Evolutionary conservation across 2,113 vertebrate genomes (phyloP).

Genomic region (Alectura lathami): DNA sequence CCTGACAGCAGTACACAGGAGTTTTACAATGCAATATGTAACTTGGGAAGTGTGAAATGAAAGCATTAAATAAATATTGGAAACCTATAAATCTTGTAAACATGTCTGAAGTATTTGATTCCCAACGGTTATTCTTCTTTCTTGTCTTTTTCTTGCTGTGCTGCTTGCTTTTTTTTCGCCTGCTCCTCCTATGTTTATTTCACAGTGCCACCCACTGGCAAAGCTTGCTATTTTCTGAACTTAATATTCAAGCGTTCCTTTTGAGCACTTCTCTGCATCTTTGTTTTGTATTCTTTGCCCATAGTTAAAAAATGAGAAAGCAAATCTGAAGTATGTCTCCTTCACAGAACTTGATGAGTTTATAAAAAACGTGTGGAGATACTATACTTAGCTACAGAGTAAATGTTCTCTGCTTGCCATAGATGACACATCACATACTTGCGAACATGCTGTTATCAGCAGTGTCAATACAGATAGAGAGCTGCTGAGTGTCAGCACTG

Average conservation of each 20-base stretch:
- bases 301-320: background rate
- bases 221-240: background rate
- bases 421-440: background rate
- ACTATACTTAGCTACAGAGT: background rate
- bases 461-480: background rate
- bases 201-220: slow-evolving; percentile 24
- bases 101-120: background rate
- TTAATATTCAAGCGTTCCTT: background rate
- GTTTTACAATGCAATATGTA: slow-evolving; percentile 49
- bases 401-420: background rate
- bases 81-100: background rate
- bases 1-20: background rate
- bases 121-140: background rate
- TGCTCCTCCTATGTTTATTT: background rate
- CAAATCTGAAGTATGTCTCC: background rate
- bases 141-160: background rate
- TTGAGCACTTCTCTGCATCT: background rate
- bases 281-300: background rate
- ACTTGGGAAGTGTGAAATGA: slow-evolving; percentile 38
- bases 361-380: background rate
- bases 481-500: background rate
- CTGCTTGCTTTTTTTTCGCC: background rate
- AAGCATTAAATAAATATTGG: slow-evolving; percentile 24
- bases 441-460: background rate
- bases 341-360: background rate